Percentiles rank a stretch among this genome's conserved stretches.
These are phyloP conservation scores for Leiothrix lutea DNA, from an alignment of 2,113 vertebrate genomes.

Conservation along the genomic window DNA sequence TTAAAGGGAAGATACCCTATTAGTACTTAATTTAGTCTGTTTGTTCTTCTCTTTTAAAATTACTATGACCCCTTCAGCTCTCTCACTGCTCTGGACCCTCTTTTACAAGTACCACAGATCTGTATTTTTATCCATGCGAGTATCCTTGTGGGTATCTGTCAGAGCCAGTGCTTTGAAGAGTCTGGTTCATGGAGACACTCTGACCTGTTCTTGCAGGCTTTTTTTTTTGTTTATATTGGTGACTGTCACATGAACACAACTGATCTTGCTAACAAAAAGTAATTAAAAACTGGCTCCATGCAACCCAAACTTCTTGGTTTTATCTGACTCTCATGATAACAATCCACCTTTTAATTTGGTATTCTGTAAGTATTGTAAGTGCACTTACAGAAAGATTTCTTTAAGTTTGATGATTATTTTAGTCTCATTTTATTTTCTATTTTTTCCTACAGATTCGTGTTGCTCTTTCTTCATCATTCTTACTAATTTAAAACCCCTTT, in stretches of 20 bases:
- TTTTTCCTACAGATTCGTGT: neutral
- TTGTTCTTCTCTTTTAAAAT: neutral
- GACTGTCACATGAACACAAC: neutral
- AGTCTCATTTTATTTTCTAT: neutral
- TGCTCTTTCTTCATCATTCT: neutral
- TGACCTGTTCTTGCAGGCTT: neutral
- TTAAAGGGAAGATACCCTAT: neutral
- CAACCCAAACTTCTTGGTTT: neutral
- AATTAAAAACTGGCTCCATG: neutral
- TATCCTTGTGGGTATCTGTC: neutral
- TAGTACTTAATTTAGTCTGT: neutral
- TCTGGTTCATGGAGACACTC: neutral
- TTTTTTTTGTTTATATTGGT: neutral
- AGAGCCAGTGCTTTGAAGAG: neutral
- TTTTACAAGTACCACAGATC: neutral
- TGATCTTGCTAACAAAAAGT: neutral
- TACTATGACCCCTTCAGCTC: neutral
- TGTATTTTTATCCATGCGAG: neutral
- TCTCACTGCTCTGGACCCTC: neutral
- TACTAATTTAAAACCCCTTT: neutral
- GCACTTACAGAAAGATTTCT: neutral
- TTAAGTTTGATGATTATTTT: neutral
- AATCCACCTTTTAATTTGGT: neutral
- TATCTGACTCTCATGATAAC: neutral
- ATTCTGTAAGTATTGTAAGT: neutral